Evolutionary conservation across 2,113 vertebrate species (phyloP).

Genomic region (Axis porcinus): DNA sequence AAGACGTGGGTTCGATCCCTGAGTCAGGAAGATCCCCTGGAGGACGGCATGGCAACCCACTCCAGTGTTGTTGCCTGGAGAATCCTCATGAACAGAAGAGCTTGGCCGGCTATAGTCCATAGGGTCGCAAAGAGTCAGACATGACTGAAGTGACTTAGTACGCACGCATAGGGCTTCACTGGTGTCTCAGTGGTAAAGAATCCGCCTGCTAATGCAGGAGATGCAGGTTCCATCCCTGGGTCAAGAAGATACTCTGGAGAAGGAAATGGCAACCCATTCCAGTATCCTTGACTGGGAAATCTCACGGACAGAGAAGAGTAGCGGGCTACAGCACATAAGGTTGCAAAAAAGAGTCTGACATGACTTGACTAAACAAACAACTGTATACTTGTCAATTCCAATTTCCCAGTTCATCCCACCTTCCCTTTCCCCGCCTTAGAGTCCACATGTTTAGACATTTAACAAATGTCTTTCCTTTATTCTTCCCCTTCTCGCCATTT

Average conservation of each 20-base stretch:
- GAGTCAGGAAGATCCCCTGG: background rate
- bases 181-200: background rate
- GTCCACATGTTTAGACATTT: background rate
- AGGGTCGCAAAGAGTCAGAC: background rate
- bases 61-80: background rate
- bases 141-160: background rate
- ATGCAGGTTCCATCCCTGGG: background rate
- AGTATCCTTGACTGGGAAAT: background rate
- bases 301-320: background rate
- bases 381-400: background rate
- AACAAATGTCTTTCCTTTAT: background rate
- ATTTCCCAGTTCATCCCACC: background rate
- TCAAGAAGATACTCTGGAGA: background rate
- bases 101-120: background rate
- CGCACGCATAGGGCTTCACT: rapidly evolving
- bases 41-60: background rate
- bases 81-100: background rate
- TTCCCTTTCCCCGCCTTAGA: background rate
- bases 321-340: rapidly evolving
- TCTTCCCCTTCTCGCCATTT: background rate
- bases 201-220: background rate
- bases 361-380: background rate
- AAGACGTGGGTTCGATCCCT: background rate
- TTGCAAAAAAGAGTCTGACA: background rate
- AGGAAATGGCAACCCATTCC: background rate